Base-by-base conservation (phyloP, 1,140 invertebrate species). In the Cotesia chilonis region DNA sequence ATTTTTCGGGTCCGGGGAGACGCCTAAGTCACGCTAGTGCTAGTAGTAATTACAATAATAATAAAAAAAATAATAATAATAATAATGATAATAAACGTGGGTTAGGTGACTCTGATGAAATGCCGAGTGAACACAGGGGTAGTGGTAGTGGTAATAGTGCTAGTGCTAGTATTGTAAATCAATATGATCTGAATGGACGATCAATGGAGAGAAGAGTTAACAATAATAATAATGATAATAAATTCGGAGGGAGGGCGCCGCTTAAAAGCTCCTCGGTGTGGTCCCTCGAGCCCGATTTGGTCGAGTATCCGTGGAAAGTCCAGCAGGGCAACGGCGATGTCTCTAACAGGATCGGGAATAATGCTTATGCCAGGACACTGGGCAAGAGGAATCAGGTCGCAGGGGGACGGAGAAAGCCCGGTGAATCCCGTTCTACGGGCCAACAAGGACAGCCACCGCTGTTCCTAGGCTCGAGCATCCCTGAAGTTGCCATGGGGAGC, bases 401-500 rank as follows among this genome's bases (percentile, higher is more conserved):
- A 20, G 36, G 38, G 47, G 41, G 41, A 55, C 66, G 66, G 12
- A 68, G 66, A 41, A 20, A 41, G 36, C 41, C 52, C 10, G 51
- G 28, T 17, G 66, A 65, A 47, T 51, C 63, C 10, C 63, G 66
- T 68, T 52, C 66, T 9, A 68, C 51, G 7, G 54, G 20, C 10
- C 51, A 54, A 52, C 66, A 54, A 68, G 66, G 66, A 54, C 66
- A 68, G 36, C 66, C 47, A 10, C 66, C 66, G 14, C 51, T 52
- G 66, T 55, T 35, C 6, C 41, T 63, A 9, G 35, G 35, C 36
- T 38, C 66, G 9, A 51, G 66, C 12, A 63, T 71, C 20, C 66
- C 75, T 60, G 35, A 60, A n/a, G 59, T 79, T 51, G 75, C 82
- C 68, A 74, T 76, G 68, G 68, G 79, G 74, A 87, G 83, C 68